These are phyloP conservation scores for Bombyx mandarina DNA, from an alignment of 1,140 invertebrate genomes.

Conservation along the genomic window DNA sequence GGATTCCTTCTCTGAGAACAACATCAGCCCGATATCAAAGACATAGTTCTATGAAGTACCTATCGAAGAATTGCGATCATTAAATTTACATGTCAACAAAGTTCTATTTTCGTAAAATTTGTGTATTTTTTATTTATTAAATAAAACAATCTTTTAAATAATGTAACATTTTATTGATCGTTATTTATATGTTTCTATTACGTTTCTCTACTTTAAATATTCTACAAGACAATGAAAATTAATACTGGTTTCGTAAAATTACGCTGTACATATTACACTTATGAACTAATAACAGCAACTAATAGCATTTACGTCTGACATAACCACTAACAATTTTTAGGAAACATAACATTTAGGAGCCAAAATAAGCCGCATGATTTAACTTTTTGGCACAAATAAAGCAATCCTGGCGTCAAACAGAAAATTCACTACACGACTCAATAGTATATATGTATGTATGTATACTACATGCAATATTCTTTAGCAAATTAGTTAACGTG, in stretches of 20 bases:
- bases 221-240: conserved; percentile 40
- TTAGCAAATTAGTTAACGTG: no score
- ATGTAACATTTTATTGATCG: conserved; percentile 66
- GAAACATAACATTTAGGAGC: no score
- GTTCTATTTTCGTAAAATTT: no score
- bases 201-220: conserved; percentile 34
- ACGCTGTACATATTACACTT: conserved; percentile 46
- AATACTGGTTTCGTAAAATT: conserved; percentile 40
- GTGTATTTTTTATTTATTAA: no score
- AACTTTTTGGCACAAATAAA: neutral
- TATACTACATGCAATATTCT: no score
- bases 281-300: conserved; percentile 11
- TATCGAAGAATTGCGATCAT: conserved; percentile 1
- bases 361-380: neutral
- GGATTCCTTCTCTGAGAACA: conserved; percentile 13
- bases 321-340: neutral
- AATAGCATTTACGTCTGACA: neutral
- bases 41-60: conserved; percentile 13
- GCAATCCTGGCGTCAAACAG: no score
- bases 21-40: conserved; percentile 23
- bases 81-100: no score
- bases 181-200: conserved; percentile 38
- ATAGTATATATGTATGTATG: no score
- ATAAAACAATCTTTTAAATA: conserved; percentile 29
- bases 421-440: no score